A percentile compares a stretch with the other conserved stretches of the same genome.
Conservation (phyloP, 2,888 invertebrate species). For the Endomychus coccineus region DNA sequence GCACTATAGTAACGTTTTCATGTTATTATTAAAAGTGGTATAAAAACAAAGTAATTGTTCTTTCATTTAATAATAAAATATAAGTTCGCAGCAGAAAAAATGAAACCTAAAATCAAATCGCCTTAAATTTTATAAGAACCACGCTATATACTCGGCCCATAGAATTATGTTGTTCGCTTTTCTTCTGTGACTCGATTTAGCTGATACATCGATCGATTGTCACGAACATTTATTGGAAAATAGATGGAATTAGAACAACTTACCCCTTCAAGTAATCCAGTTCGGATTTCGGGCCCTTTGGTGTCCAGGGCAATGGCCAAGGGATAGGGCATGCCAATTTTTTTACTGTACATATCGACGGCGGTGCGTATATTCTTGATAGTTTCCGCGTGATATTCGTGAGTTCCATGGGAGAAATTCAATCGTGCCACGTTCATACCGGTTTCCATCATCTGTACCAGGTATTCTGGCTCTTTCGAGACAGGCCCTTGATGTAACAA, state of each 20-base stretch:
- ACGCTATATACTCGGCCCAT: too few species aligned
- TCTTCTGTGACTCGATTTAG: too few species aligned
- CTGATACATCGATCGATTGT: too few species aligned
- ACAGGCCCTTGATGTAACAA: constrained; percentile 60
- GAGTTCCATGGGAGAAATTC: constrained; percentile 93
- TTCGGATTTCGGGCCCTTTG: constrained; percentile 97
- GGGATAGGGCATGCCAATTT: constrained; percentile 65
- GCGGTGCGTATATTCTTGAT: constrained; percentile 87
- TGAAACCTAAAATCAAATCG: too few species aligned
- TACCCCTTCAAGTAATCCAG: constrained; percentile 89
- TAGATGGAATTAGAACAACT: constrained; percentile 46
- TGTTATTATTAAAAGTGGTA: too few species aligned
- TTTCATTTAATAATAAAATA: too few species aligned
- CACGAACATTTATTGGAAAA: too few species aligned
- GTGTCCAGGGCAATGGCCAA: constrained; percentile 96
- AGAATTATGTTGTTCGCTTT: too few species aligned
- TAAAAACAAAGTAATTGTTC: too few species aligned
- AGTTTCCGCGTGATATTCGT: constrained; percentile 90
- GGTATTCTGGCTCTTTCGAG: constrained; percentile 69
- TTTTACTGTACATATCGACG: constrained; percentile 69
- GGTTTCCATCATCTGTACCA: constrained; percentile 91
- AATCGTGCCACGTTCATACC: constrained; percentile 96
- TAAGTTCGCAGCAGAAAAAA: too few species aligned
- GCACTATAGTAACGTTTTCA: too few species aligned
- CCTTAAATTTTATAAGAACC: too few species aligned